A percentile compares a stretch with the other conserved stretches of the same genome.
These are phyloP conservation scores for Speoplatyrhinus poulsoni DNA, from an alignment of 2,113 vertebrate species.

Conservation along the genomic window DNA sequence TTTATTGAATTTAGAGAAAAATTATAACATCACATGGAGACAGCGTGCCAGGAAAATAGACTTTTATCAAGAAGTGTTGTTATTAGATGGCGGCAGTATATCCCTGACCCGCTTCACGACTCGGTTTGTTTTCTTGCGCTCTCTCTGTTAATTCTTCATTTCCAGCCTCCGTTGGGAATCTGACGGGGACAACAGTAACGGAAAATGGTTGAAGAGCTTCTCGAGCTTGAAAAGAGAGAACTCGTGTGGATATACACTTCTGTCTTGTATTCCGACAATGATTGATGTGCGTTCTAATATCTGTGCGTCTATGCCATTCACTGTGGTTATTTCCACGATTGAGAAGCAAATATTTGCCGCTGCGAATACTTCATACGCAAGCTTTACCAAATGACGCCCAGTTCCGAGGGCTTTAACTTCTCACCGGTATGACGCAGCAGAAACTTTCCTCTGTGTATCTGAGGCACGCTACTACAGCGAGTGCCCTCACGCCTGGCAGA, in stretches of 20 bases:
- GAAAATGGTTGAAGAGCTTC: slow-evolving; percentile 23
- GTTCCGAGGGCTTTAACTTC: no score
- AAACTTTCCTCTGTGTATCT: no score
- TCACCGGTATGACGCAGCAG: no score
- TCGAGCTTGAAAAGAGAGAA: slow-evolving; percentile 24
- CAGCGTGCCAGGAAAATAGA: slow-evolving; percentile 67
- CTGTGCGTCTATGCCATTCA: no score
- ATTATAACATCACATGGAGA: slow-evolving; percentile 66
- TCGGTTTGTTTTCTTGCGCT: slow-evolving; percentile 56
- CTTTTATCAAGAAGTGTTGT: slow-evolving; percentile 74
- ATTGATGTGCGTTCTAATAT: no score
- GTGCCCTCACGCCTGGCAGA: slow-evolving; percentile 31
- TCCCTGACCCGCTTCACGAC: slow-evolving; percentile 50
- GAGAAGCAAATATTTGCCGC: no score
- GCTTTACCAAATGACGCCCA: no score
- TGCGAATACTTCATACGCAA: no score
- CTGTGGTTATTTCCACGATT: no score
- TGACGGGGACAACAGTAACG: slow-evolving; percentile 27
- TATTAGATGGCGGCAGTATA: slow-evolving; percentile 58
- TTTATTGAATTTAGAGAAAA: slow-evolving; percentile 70
- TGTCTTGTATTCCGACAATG: no score
- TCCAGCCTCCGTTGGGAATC: slow-evolving; percentile 58
- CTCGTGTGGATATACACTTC: no score
- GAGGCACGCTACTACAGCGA: neutral
- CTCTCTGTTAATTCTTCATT: slow-evolving; percentile 67